Base-by-base conservation (phyloP, 2,888 invertebrate species). In the Coelogynopora nodosa region DNA sequence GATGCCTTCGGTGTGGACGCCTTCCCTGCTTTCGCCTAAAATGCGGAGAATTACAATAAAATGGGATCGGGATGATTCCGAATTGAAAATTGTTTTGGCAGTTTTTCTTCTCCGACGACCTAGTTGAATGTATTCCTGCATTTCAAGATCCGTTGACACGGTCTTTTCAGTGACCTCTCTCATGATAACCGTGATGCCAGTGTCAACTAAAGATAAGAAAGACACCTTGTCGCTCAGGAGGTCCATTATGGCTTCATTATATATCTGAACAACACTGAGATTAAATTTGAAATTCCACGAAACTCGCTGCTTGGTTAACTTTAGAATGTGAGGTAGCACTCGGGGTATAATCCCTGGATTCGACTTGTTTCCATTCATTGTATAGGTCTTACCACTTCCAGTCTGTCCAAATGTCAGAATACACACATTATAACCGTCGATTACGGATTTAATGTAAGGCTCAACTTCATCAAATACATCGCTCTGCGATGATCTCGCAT, bases 161-260 rank as follows among this genome's bases (percentile, higher is more conserved):
- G 67, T 67, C 2, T 29, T 74, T 23, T 85, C 85, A 1, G 85
- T 67, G 67, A 85, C 23, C 28, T 67, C 85, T 67, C 67, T 85
- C 27, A 85, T 30, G 23, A 67, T 28, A 0, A 85, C 74, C n/a
- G 67, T 31, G 28, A 27, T 67, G 1, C 85, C 85, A 67, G 67
- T 67, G 74, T 85, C 85, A 74, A 26, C 27, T 2, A 74, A 26
- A 23, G 67, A 29, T 18, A 85, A 28, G 23, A 67, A 74, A 10
- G 85, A 67, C 28, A 67, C 5, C 30, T 85, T 85, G 67, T 28
- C 74, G 18, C 67, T 82, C 2, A 85, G 67, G 1, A 85, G 26
- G 26, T 85, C 85, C 27, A 85, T 67, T 28, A 85, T 85, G 0
- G 85, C 67, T 85, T 85, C 85, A 30, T 85, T 85, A 74, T 85